A percentile compares a stretch with the other conserved stretches of the same genome.
Evolutionary conservation across 2,113 vertebrate genomes (phyloP).

Genomic region (Pelobates fuscus): DNA sequence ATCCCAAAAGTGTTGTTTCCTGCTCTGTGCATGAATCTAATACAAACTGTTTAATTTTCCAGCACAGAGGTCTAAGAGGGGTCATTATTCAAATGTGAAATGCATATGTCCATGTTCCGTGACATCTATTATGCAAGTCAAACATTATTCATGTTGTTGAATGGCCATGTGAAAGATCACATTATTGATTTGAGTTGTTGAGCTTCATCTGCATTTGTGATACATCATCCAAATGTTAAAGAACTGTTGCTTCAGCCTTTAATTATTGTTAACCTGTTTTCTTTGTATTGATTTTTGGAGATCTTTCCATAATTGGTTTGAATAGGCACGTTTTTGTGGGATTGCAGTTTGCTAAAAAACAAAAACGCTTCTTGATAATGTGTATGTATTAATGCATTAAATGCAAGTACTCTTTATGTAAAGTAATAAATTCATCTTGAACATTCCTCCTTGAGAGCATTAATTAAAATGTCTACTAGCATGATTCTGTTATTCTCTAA

Average conservation of each 20-base stretch:
- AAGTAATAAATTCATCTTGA: too few species aligned
- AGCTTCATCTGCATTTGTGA: constrained; percentile 3
- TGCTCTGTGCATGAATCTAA: neutral
- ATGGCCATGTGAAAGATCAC: constrained; percentile 1
- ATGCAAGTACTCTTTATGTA: too few species aligned
- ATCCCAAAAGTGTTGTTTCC: too few species aligned
- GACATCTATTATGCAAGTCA: constrained; percentile 5
- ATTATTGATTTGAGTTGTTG: constrained; percentile 19
- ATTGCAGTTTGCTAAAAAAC: constrained; percentile 1
- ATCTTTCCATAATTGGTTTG: constrained; percentile 19
- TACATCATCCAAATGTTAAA: constrained; percentile 23
- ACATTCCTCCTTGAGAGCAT: too few species aligned
- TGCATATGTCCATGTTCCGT: neutral
- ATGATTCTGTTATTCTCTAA: too few species aligned
- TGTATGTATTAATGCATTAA: too few species aligned
- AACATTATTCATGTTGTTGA: constrained; percentile 25
- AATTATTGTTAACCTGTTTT: constrained; percentile 37
- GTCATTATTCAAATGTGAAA: neutral
- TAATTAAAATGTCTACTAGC: too few species aligned
- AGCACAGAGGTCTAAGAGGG: neutral
- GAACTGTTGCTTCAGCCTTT: constrained; percentile 10
- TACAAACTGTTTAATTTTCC: neutral
- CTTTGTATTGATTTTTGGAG: constrained; percentile 15
- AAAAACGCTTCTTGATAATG: too few species aligned
- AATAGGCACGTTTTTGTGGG: constrained; percentile 7